Base-by-base conservation (phyloP, 2,888 invertebrate species). In the Netelia fuscicornis region DNA sequence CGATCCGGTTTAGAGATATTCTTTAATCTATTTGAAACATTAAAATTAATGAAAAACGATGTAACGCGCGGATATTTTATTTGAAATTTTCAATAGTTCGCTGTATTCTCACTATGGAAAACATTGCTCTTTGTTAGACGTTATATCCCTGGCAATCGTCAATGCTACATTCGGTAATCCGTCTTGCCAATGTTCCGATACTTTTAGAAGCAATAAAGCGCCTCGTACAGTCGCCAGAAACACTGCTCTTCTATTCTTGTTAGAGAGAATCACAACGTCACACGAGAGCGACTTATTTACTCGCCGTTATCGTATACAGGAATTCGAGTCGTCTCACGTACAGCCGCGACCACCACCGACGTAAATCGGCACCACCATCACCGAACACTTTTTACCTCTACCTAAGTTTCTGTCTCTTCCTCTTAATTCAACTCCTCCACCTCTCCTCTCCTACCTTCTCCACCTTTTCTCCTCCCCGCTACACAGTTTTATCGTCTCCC, bases 321-420 rank as follows among this genome's bases (percentile, higher is more conserved):
- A 85, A 85, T 82, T 76, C 70, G 81, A 85, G 74, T 85, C 84
- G 70, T 20, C 54, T 84, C 78, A 84, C 81, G 84, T 84, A 81
- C 78, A 60, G 75, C 30, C 65, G n/a, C 54, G n/a, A 58, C 81
- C 75, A 80, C 83, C 80, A 84, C 75, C 83, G 48, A 56, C 11
- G 48, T 56, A 64, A 70, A 68, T 75, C 48, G 25, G 20, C 37
- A 25, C 25, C 60, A 58, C 62, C 25, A 25, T 30, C 62, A 64
- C 56, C 56, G 25, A 20, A 65, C 56, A 62, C 9, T 37, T 58
- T 70, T 78, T 48, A 25, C 17, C 23, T 23, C 9, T 75, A 54
- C n/a, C 54, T 54, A 48, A 48, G 58, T 58, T 58, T 20, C 20
- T 13, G 20, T 60, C 30, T 52, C 65, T 74, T 37, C 48, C 20